Evolutionary conservation across 2,888 invertebrate species (phyloP).

Genomic region (Monochamus alternatus): DNA sequence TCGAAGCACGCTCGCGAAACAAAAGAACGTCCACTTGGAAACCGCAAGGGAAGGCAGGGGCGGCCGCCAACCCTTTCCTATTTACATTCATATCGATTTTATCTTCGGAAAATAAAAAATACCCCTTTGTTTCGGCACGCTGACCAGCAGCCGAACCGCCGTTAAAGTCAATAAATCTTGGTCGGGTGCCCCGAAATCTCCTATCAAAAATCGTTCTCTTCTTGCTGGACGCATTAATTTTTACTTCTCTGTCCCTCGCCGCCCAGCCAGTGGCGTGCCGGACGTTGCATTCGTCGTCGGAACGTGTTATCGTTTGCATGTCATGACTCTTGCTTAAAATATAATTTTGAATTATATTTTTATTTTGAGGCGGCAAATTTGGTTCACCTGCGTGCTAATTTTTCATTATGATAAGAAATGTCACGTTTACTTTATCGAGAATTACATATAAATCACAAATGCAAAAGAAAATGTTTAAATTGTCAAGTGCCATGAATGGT

Average conservation of each 20-base stretch:
- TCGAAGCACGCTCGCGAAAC: conserved; percentile 48
- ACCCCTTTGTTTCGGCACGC: conserved; percentile 43
- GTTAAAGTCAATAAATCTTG: conserved; percentile 50
- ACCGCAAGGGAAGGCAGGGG: conserved; percentile 45
- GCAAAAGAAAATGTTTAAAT: too few relatives aligned
- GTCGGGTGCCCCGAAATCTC: conserved; percentile 32
- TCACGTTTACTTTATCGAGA: too few relatives aligned
- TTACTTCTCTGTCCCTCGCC: conserved; percentile 16
- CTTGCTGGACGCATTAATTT: conserved; percentile 35
- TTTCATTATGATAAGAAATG: too few relatives aligned
- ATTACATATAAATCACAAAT: too few relatives aligned
- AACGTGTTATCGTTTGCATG: too few relatives aligned
- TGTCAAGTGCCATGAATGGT: too few relatives aligned
- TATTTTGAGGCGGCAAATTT: too few relatives aligned
- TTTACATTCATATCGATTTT: conserved; percentile 53
- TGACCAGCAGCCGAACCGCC: conserved; percentile 38
- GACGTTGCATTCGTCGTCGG: too few relatives aligned
- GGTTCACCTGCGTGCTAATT: too few relatives aligned
- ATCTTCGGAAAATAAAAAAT: conserved; percentile 48
- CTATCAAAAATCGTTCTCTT: conserved; percentile 44
- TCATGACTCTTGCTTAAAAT: too few relatives aligned
- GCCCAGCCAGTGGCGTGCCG: too few relatives aligned
- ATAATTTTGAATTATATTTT: too few relatives aligned
- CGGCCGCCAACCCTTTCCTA: conserved; percentile 40
- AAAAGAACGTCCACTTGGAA: conserved; percentile 51